These are phyloP conservation scores for Drosophila jambulina DNA, from an alignment of 1,140 invertebrate species.

Conservation along the genomic window DNA sequence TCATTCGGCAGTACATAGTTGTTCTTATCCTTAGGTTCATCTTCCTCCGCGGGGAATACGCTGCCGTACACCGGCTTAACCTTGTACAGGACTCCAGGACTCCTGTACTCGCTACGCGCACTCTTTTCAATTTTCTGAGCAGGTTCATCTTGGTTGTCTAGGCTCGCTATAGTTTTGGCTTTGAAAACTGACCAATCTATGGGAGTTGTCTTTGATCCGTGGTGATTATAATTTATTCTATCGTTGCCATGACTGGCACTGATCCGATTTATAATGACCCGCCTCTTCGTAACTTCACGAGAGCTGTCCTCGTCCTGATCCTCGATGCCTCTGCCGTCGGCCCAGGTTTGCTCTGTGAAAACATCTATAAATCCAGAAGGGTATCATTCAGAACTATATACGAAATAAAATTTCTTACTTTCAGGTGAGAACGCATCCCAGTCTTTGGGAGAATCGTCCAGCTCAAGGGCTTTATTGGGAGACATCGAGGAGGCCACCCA, in stretches of 20 bases:
- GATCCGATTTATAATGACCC: background rate
- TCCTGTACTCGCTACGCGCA: background rate
- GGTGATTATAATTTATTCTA: background rate
- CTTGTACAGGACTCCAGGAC: background rate
- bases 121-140: background rate
- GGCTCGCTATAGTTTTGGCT: background rate
- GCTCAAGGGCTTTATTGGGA: background rate
- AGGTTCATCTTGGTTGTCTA: background rate
- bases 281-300: too few species aligned
- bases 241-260: background rate
- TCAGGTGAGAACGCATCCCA: background rate
- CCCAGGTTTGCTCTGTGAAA: background rate
- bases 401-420: background rate
- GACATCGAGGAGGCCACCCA: background rate
- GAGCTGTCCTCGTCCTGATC: background rate
- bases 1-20: too few species aligned
- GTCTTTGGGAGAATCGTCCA: background rate
- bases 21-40: background rate
- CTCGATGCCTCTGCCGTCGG: background rate
- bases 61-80: background rate
- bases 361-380: background rate
- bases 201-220: background rate
- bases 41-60: too few species aligned
- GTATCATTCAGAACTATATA: background rate
- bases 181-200: slow-evolving; percentile 7